These are phyloP conservation scores for Karalla daura DNA, from an alignment of 2,797 vertebrate genomes.

Conservation along the genomic window DNA sequence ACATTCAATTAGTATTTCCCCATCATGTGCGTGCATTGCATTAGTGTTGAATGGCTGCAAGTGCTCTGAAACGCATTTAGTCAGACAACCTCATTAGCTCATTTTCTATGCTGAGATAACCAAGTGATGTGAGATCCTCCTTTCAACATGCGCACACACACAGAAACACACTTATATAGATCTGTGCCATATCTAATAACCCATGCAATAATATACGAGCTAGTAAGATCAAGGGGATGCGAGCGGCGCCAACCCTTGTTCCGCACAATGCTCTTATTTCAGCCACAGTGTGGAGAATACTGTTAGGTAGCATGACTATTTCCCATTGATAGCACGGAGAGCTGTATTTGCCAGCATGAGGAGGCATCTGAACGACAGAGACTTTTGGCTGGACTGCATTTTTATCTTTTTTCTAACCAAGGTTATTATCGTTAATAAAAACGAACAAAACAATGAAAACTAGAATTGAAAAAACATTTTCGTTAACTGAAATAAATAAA, in stretches of 20 bases:
- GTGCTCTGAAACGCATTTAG: slow-evolving; percentile 37
- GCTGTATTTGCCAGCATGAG: slow-evolving; percentile 29
- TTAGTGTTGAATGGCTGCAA: slow-evolving; percentile 42
- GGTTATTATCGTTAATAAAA: too few species aligned
- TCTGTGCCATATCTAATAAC: slow-evolving; percentile 44
- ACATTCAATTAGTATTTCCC: slow-evolving; percentile 47
- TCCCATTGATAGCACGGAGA: slow-evolving; percentile 43
- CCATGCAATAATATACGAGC: slow-evolving; percentile 47
- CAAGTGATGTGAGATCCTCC: slow-evolving; percentile 28
- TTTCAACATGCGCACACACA: not conserved
- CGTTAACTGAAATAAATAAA: too few species aligned
- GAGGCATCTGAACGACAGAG: slow-evolving; percentile 57
- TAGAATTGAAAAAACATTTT: too few species aligned
- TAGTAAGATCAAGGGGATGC: slow-evolving; percentile 48
- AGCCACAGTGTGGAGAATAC: slow-evolving; percentile 46
- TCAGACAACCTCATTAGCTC: slow-evolving; percentile 22
- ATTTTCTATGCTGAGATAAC: slow-evolving; percentile 52
- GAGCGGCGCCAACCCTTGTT: slow-evolving; percentile 26
- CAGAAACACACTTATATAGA: slow-evolving; percentile 16
- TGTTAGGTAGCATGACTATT: slow-evolving; percentile 42
- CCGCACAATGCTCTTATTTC: slow-evolving; percentile 30
- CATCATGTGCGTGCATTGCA: slow-evolving; percentile 23
- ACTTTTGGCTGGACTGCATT: slow-evolving; percentile 27
- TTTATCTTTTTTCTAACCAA: too few species aligned
- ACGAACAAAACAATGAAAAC: too few species aligned